Evolutionary conservation across 1,140 invertebrate species (phyloP), one percentile per base, ranked within the genome.

Genomic region (Drosophila parvula): DNA sequence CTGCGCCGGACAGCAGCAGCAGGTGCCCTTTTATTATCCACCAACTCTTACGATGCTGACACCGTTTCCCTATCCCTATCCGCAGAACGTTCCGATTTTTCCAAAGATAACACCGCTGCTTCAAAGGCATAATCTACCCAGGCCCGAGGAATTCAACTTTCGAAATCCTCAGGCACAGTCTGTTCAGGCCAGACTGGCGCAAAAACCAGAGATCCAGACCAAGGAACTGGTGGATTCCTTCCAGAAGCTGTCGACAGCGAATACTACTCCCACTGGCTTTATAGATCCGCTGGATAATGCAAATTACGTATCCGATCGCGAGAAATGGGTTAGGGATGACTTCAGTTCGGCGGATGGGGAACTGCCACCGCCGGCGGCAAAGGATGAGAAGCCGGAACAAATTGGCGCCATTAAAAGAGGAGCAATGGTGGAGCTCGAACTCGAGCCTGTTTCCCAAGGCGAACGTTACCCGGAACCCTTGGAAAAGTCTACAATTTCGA

Each of bases 1-100:
- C 14, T 10, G 18, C 28, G 38, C 61, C 16, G 28, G 14, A 34
- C 61, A 61, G 56, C 55, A 43, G 53, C 60, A 22, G 12, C 58
- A 64, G 61, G 61, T 64, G 56, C 61, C 22, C 5, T 10, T 11
- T 61, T 14, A 7, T 43, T 7, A 27, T 27, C 30, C 22, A 40
- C 38, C 7, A 18, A 3, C 10, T 11, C 9, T n/a, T 32, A 14
- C 7, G 28, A 60, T 22, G 38, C 5, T 61, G 61, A 43, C 12
- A 22, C 34, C 12, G 51, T 16, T 60, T 64, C 28, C 28, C 27
- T 64, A 64, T 64, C 28, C 28, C 22, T 64, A 43, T 61, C 57
- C 38, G 18, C 61, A 64, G 51, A 61, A 12, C 34, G 18, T n/a
- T 27, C 34, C 18, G 4, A 56, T 10, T 6, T n/a, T n/a, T 0